A percentile compares a stretch with the other conserved stretches of the same genome.
Evolutionary conservation across 2,888 invertebrate species (phyloP).

Genomic region (Malacosoma neustria): DNA sequence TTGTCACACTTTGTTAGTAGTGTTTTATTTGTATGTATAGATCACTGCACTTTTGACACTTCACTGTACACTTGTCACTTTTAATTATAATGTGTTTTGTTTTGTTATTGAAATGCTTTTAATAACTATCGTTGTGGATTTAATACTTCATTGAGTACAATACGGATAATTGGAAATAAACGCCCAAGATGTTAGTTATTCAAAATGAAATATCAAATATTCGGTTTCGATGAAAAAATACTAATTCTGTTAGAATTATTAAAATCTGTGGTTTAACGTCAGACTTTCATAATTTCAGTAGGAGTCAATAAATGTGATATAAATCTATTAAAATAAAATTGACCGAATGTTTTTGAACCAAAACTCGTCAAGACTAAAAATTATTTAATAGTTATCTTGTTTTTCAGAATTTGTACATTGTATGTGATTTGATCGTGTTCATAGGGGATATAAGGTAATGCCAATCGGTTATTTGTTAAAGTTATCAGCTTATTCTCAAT

Average conservation of each 20-base stretch:
- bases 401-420: no score
- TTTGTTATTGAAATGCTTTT: conserved; percentile 1
- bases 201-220: no score
- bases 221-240: no score
- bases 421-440: no score
- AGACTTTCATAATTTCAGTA: conserved; percentile 7
- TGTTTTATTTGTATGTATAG: conserved; percentile 9
- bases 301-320: conserved; percentile 1
- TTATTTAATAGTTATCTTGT: no score
- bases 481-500: no score
- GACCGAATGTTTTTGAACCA: no score
- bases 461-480: no score
- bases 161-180: background rate
- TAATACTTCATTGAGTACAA: background rate
- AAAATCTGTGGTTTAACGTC: conserved; percentile 12
- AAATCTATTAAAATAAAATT: background rate
- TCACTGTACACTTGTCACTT: background rate
- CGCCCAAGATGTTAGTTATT: no score
- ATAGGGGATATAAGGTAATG: no score
- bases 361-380: no score
- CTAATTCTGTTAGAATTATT: background rate
- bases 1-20: conserved; percentile 15
- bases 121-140: background rate
- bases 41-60: conserved; percentile 1
- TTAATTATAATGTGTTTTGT: background rate